Percentiles rank a stretch among this genome's conserved stretches.
These are phyloP conservation scores for Coregonus ussuriensis DNA, from an alignment of 2,797 vertebrate genomes.

Conservation along the genomic window DNA sequence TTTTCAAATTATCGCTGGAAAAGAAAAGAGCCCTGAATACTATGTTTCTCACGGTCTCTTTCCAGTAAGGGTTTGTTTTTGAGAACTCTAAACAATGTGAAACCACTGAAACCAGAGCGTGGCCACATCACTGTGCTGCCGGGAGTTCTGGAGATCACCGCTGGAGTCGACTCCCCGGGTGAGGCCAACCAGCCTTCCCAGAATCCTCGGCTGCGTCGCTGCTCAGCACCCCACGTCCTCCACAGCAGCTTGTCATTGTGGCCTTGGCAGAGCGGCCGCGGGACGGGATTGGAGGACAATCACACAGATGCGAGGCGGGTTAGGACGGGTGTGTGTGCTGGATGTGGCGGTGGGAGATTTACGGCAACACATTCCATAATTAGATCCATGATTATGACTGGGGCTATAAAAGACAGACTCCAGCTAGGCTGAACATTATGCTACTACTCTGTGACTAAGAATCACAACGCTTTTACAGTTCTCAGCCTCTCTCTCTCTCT, in stretches of 20 bases:
- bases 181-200: slow-evolving; percentile 60
- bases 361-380: slow-evolving; percentile 75
- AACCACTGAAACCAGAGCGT: slow-evolving; percentile 69
- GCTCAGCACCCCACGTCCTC: slow-evolving; percentile 19
- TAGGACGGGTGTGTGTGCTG: not conserved
- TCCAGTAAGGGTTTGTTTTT: slow-evolving; percentile 69
- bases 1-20: slow-evolving; percentile 24
- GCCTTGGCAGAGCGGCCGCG: slow-evolving; percentile 31
- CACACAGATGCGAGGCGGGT: slow-evolving; percentile 37
- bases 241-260: slow-evolving; percentile 67
- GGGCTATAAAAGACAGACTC: slow-evolving; percentile 59
- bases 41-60: slow-evolving; percentile 72
- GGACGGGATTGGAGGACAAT: slow-evolving; percentile 54
- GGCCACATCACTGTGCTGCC: slow-evolving; percentile 73
- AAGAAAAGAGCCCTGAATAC: slow-evolving; percentile 40
- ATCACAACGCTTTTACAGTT: slow-evolving; percentile 49
- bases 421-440: slow-evolving; percentile 48
- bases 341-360: slow-evolving; percentile 60
- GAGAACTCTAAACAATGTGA: slow-evolving; percentile 58
- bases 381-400: slow-evolving; percentile 71
- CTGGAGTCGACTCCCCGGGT: slow-evolving; percentile 54
- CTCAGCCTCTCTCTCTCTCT: slow-evolving; percentile 18
- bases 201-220: slow-evolving; percentile 41
- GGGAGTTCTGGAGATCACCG: slow-evolving; percentile 65
- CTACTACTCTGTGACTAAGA: slow-evolving; percentile 14